phyloP scores from a whole-genome alignment of 1,140 invertebrate genomes.

The Sipha flava region DNA sequence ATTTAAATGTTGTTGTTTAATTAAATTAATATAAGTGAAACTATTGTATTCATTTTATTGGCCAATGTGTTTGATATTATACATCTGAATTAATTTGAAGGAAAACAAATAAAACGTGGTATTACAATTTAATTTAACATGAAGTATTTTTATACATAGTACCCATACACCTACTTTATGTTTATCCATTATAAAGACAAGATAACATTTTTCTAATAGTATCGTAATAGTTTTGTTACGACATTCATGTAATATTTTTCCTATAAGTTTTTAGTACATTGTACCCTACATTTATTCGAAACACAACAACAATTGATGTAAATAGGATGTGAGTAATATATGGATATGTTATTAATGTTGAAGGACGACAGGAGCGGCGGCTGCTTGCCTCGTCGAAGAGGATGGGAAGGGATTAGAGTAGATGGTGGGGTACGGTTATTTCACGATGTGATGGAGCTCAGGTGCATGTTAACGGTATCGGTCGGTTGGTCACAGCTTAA shows the following conservation, averaged over 20 bases:
- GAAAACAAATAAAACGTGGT: too few species aligned
- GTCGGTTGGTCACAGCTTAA: slow-evolving; percentile 28
- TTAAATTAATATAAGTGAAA: too few species aligned
- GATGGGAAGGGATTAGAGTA: background rate
- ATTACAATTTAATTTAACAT: too few species aligned
- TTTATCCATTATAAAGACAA: too few species aligned
- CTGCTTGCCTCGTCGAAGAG: background rate
- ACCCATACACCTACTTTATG: too few species aligned
- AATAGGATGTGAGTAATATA: background rate
- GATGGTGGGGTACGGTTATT: background rate
- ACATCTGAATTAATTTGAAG: too few species aligned
- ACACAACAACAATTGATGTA: background rate
- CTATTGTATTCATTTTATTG: too few species aligned
- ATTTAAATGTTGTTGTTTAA: too few species aligned
- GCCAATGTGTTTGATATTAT: too few species aligned
- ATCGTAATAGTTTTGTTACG: too few species aligned
- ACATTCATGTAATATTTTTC: background rate
- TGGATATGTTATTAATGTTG: slow-evolving; percentile 22
- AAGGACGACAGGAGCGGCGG: background rate
- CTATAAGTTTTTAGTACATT: background rate
- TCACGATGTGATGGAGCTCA: slow-evolving; percentile 9
- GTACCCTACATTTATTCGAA: background rate
- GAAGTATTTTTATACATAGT: too few species aligned
- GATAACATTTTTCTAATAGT: too few species aligned
- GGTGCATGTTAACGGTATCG: slow-evolving; percentile 30